phyloP scores from a whole-genome alignment of 2,113 vertebrate genomes.

The Platanista minor region DNA sequence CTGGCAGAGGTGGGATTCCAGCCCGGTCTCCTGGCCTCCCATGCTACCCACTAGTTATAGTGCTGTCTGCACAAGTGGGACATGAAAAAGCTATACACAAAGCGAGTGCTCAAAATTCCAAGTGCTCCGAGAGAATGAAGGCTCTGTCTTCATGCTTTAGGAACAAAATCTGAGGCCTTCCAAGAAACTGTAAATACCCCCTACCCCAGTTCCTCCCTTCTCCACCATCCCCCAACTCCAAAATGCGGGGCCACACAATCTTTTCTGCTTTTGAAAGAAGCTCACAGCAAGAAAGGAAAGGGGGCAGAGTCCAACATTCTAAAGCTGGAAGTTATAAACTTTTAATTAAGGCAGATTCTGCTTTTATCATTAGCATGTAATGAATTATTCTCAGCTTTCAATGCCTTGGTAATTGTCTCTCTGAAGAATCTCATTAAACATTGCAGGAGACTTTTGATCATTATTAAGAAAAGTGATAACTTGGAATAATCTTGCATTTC shows the following conservation, averaged over 20 bases:
- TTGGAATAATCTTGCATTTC: neutral
- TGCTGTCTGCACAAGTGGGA: neutral
- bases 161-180: neutral
- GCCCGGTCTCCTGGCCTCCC: neutral
- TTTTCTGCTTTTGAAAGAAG: neutral
- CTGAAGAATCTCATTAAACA: slow-evolving; percentile 55
- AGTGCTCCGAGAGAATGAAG: neutral
- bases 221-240: neutral
- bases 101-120: too few relatives aligned
- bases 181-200: neutral
- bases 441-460: slow-evolving; percentile 55
- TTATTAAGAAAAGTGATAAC: slow-evolving; percentile 62
- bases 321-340: slow-evolving; percentile 30
- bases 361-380: slow-evolving; percentile 46
- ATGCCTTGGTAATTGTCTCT: slow-evolving; percentile 57
- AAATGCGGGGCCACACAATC: neutral
- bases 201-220: neutral
- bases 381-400: slow-evolving; percentile 56
- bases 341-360: slow-evolving; percentile 42
- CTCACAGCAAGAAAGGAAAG: neutral
- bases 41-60: neutral
- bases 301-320: neutral
- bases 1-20: neutral
- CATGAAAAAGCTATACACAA: neutral
- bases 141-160: neutral